phyloP scores from a whole-genome alignment of 1,140 invertebrate species.

The Lucilia cuprina region DNA sequence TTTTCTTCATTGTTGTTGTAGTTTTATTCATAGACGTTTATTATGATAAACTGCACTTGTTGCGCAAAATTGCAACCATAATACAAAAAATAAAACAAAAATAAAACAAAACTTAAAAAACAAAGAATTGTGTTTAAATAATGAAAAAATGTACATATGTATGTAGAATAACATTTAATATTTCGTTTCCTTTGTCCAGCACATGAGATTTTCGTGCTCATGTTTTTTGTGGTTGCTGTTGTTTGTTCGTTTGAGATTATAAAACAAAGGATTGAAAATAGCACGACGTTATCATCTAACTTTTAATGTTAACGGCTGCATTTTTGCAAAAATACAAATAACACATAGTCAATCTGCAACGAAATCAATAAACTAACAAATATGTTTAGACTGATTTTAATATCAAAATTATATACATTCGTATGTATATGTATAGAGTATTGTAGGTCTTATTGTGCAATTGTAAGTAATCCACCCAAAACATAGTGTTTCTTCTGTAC shows the following conservation, averaged over 20 bases:
- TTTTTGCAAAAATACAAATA: slow-evolving; percentile 18
- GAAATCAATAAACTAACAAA: too few relatives aligned
- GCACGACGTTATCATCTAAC: neutral
- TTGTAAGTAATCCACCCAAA: too few relatives aligned
- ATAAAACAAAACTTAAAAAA: neutral
- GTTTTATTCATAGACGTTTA: neutral
- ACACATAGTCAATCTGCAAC: neutral
- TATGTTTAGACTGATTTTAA: too few relatives aligned
- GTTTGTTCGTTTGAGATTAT: neutral
- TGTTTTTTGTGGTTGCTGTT: neutral
- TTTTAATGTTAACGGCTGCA: neutral
- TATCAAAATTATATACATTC: too few relatives aligned
- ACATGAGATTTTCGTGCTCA: neutral
- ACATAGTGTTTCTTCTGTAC: too few relatives aligned
- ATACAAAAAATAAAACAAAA: neutral
- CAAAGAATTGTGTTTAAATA: neutral
- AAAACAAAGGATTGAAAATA: neutral
- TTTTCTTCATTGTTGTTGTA: neutral
- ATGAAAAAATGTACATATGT: slow-evolving; percentile 12
- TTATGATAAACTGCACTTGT: slow-evolving; percentile 5
- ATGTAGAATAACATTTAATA: slow-evolving; percentile 1
- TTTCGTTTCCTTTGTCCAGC: slow-evolving; percentile 34
- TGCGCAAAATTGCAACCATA: neutral
- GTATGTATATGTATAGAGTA: too few relatives aligned
- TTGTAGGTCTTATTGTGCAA: too few relatives aligned